Evolutionary conservation across 2,888 invertebrate genomes (phyloP).

Genomic region (Tenthredo notha): DNA sequence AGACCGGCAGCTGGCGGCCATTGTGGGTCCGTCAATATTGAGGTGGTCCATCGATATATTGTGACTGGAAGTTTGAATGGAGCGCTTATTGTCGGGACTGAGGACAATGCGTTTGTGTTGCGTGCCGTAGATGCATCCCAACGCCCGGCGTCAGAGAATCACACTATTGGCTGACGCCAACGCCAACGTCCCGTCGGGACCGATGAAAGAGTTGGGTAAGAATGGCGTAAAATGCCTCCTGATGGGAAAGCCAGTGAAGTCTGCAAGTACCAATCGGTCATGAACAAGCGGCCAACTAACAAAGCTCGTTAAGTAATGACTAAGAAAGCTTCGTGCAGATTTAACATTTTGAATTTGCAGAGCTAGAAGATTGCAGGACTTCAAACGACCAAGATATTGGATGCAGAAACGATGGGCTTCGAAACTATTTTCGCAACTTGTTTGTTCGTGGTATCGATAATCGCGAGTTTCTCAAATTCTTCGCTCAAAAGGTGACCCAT

Average conservation of each 20-base stretch:
- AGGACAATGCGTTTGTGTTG: constrained; percentile 45
- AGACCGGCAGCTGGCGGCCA: constrained; percentile 47
- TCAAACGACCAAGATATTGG: neutral
- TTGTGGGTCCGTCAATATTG: constrained; percentile 44
- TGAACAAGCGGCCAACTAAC: constrained; percentile 11
- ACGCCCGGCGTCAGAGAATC: constrained; percentile 41
- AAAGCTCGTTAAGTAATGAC: neutral
- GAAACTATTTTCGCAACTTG: neutral
- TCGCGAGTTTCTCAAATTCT: constrained; percentile 34
- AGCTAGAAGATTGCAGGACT: neutral
- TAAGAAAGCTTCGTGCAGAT: neutral
- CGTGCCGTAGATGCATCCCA: constrained; percentile 49
- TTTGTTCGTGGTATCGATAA: constrained; percentile 5
- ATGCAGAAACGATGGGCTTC: neutral
- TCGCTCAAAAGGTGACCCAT: constrained; percentile 44
- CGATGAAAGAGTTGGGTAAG: constrained; percentile 46
- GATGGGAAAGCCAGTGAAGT: constrained; percentile 35
- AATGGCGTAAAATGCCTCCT: constrained; percentile 51
- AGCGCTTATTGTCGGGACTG: constrained; percentile 39
- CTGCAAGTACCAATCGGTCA: constrained; percentile 23
- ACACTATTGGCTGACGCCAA: constrained; percentile 50
- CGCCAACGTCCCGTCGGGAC: constrained; percentile 36
- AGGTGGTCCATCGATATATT: constrained; percentile 49
- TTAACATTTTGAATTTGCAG: neutral
- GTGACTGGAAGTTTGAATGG: constrained; percentile 44